Evolutionary conservation across 2,113 vertebrate genomes (phyloP).

Genomic region (Muntiacus reevesi): DNA sequence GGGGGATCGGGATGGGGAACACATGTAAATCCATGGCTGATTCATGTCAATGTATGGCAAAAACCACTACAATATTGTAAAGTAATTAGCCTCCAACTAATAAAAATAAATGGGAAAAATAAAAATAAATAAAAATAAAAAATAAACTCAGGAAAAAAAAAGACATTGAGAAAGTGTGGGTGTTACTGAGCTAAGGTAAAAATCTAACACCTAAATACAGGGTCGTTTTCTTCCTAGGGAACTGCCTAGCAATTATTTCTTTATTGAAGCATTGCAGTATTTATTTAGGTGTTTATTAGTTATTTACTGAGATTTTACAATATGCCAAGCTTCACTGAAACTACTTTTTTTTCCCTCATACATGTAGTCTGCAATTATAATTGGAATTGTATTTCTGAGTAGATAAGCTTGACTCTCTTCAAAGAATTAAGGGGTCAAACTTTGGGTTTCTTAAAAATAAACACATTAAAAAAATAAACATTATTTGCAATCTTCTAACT

Average conservation of each 20-base stretch:
- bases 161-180: neutral
- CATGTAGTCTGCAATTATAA: neutral
- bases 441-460: neutral
- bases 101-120: no score
- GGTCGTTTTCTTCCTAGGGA: neutral
- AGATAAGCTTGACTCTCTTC: neutral
- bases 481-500: constrained; percentile 16
- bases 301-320: neutral
- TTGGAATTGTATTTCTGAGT: neutral
- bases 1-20: no score
- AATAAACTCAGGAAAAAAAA: neutral
- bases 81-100: no score
- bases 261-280: neutral
- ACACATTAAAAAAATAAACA: no score
- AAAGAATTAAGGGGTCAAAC: neutral
- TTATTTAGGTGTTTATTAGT: neutral
- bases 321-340: neutral
- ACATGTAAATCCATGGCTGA: no score
- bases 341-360: neutral
- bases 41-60: no score
- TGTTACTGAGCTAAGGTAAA: neutral
- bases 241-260: neutral
- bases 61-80: no score
- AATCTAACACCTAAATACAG: neutral
- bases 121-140: no score